These are phyloP conservation scores for Drosophila fulvimacula DNA, from an alignment of 2,888 invertebrate genomes.

Conservation along the genomic window DNA sequence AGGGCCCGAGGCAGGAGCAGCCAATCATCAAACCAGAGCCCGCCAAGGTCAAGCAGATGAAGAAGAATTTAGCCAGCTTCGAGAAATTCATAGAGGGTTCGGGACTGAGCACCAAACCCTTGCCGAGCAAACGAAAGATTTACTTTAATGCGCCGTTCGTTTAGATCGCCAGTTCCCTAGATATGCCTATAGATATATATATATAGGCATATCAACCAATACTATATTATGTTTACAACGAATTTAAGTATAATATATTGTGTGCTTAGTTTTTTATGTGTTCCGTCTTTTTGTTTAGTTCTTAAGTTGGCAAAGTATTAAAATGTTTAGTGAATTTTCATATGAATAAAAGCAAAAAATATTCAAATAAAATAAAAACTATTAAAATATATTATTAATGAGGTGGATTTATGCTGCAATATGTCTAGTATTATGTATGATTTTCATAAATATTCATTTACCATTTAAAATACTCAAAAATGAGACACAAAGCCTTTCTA, in stretches of 20 bases:
- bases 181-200: slow-evolving; percentile 3
- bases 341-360: slow-evolving; percentile 46
- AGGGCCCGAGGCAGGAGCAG: slow-evolving; percentile 16
- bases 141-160: slow-evolving; percentile 85
- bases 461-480: not conserved
- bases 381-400: not conserved
- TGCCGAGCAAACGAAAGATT: slow-evolving; percentile 83
- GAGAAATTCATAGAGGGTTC: slow-evolving; percentile 83
- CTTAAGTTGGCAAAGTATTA: slow-evolving; percentile 60
- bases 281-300: slow-evolving; percentile 58
- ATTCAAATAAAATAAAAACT: slow-evolving; percentile 20
- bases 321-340: slow-evolving; percentile 63
- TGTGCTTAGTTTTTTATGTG: slow-evolving; percentile 42
- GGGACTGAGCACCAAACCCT: slow-evolving; percentile 82
- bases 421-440: not conserved
- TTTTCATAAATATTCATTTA: not conserved
- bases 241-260: slow-evolving; percentile 49
- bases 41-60: slow-evolving; percentile 68
- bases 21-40: slow-evolving; percentile 14
- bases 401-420: not conserved
- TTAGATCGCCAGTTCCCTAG: slow-evolving; percentile 56
- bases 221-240: slow-evolving; percentile 39
- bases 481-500: not conserved
- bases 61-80: slow-evolving; percentile 80
- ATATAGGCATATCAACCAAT: slow-evolving; percentile 19